Evolutionary conservation across 2,113 vertebrate genomes (phyloP).

Genomic region (Sapayoa aenigma): DNA sequence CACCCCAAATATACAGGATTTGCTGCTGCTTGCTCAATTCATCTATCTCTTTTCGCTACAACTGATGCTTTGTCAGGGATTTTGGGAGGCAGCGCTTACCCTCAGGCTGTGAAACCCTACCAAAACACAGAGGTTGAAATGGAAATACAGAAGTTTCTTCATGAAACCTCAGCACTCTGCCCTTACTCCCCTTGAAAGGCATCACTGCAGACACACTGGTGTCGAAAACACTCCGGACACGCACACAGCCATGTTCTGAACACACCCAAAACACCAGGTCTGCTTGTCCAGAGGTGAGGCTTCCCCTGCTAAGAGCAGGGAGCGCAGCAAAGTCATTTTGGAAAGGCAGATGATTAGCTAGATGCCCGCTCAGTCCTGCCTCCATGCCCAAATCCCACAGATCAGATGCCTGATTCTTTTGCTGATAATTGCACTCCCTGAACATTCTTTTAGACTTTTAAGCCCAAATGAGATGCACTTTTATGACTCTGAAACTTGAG

Average conservation of each 20-base stretch:
- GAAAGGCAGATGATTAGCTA: not conserved
- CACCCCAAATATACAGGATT: not conserved
- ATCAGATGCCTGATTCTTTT: not conserved
- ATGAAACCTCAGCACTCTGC: not conserved
- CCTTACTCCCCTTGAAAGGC: not conserved
- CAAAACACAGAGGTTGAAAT: not conserved
- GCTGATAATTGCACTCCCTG: not conserved
- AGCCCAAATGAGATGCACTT: not conserved
- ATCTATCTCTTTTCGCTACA: not conserved
- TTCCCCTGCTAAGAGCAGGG: not conserved
- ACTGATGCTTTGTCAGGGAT: not conserved
- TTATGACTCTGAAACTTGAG: not conserved
- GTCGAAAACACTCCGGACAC: accelerated
- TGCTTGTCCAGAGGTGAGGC: not conserved
- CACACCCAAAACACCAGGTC: not conserved
- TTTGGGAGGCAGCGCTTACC: not conserved
- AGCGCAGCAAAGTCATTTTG: not conserved
- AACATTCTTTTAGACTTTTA: not conserved
- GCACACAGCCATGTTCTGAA: not conserved
- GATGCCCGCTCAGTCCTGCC: not conserved
- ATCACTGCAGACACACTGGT: not conserved
- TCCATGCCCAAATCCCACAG: not conserved
- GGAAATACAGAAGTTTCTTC: not conserved
- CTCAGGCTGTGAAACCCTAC: not conserved
- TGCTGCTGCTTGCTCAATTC: not conserved